Evolutionary conservation across 2,888 invertebrate species (phyloP).

Genomic region (Orchestes rusci): DNA sequence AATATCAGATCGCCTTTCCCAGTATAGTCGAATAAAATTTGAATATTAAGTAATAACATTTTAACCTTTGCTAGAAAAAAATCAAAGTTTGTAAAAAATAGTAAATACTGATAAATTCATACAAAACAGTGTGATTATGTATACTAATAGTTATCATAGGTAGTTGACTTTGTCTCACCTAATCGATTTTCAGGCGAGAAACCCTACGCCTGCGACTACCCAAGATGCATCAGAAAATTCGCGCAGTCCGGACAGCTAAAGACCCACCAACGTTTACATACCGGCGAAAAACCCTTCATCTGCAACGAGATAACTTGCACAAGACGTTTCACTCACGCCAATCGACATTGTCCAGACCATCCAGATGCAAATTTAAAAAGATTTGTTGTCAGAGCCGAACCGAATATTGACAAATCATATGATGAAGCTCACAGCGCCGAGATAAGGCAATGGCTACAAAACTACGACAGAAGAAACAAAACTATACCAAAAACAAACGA

Average conservation of each 20-base stretch:
- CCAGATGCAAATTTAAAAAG: slow-evolving; percentile 51
- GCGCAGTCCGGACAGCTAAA: slow-evolving; percentile 72
- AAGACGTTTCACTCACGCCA: slow-evolving; percentile 66
- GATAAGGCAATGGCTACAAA: slow-evolving; percentile 45
- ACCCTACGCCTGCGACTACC: slow-evolving; percentile 67
- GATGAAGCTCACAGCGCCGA: slow-evolving; percentile 44
- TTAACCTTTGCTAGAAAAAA: too few relatives aligned
- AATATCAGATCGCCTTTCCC: too few relatives aligned
- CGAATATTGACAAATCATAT: slow-evolving; percentile 35
- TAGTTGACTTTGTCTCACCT: too few relatives aligned
- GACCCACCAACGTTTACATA: slow-evolving; percentile 69
- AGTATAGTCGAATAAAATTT: too few relatives aligned
- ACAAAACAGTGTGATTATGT: too few relatives aligned
- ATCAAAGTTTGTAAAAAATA: too few relatives aligned
- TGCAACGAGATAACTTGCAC: slow-evolving; percentile 57
- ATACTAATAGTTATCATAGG: too few relatives aligned
- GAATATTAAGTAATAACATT: too few relatives aligned
- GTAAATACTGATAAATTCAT: too few relatives aligned
- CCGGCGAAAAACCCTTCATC: slow-evolving; percentile 68
- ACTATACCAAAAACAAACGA: slow-evolving; percentile 26
- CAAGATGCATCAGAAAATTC: slow-evolving; percentile 62
- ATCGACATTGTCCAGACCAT: slow-evolving; percentile 66
- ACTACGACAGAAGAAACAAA: slow-evolving; percentile 35
- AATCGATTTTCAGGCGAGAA: slow-evolving; percentile 52
- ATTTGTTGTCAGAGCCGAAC: slow-evolving; percentile 32